A percentile compares a stretch with the other conserved stretches of the same genome.
phyloP scores from a whole-genome alignment of 2,888 invertebrate species.

The Nephrotoma appendiculata region DNA sequence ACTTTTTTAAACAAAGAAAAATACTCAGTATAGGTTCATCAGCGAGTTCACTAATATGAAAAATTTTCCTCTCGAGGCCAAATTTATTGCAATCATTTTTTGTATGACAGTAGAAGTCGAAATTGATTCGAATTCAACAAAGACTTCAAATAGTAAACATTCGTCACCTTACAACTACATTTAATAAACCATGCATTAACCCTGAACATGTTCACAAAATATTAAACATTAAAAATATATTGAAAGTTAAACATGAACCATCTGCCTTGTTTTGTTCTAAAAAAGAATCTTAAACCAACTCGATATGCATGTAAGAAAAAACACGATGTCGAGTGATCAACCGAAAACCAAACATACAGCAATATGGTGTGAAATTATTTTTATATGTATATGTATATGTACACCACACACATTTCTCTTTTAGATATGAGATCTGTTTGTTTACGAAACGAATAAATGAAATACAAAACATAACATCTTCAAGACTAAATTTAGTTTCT shows the following conservation, averaged over 20 bases:
- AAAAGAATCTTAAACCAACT: neutral
- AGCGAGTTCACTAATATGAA: no score
- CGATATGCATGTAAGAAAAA: neutral
- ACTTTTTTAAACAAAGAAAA: no score
- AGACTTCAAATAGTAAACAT: no score
- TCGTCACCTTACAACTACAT: neutral
- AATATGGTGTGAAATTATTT: neutral
- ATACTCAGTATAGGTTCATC: no score
- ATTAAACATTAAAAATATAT: neutral
- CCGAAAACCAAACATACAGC: neutral
- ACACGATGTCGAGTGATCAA: neutral
- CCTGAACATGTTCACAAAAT: neutral
- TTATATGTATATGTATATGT: neutral
- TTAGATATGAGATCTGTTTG: neutral
- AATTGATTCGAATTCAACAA: no score
- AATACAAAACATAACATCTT: neutral
- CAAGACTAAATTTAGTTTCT: neutral
- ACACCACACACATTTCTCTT: neutral
- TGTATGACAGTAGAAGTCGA: no score
- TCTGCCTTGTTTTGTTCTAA: neutral
- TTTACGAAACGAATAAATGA: neutral
- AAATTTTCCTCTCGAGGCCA: no score
- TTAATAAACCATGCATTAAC: neutral
- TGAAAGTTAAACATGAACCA: neutral
- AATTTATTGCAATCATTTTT: no score